phyloP scores from a whole-genome alignment of 2,888 invertebrate species.

The Dynastes tityus region DNA sequence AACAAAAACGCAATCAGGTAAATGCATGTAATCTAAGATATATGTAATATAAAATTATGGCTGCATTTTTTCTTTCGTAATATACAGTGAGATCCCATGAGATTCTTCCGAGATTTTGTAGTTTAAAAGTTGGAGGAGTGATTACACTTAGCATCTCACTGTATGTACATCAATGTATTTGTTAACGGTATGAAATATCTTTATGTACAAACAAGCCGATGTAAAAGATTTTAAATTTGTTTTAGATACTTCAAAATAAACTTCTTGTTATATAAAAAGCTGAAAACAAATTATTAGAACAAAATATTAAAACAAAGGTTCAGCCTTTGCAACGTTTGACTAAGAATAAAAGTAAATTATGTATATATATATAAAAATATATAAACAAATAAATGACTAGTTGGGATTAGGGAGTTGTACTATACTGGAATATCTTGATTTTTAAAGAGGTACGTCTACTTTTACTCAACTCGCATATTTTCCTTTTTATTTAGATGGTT shows the following conservation, averaged over 20 bases:
- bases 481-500: conserved; percentile 14
- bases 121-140: too few relatives aligned
- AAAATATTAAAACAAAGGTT: background rate
- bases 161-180: background rate
- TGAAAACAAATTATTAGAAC: conserved; percentile 2
- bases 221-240: background rate
- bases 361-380: background rate
- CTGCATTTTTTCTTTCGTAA: background rate
- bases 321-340: background rate
- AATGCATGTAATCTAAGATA: too few relatives aligned
- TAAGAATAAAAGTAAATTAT: background rate
- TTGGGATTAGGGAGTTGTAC: conserved; percentile 11
- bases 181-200: background rate
- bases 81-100: background rate
- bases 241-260: too few relatives aligned
- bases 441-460: conserved; percentile 25
- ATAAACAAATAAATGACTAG: background rate
- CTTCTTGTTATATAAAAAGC: background rate
- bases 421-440: conserved; percentile 6
- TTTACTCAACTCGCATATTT: conserved; percentile 17
- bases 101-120: too few relatives aligned
- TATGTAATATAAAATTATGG: too few relatives aligned
- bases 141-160: too few relatives aligned
- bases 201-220: background rate
- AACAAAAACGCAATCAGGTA: too few relatives aligned